Percentiles rank a stretch among this genome's conserved stretches.
phyloP scores from a whole-genome alignment of 2,797 vertebrate species.

The Steatocranus sp. region DNA sequence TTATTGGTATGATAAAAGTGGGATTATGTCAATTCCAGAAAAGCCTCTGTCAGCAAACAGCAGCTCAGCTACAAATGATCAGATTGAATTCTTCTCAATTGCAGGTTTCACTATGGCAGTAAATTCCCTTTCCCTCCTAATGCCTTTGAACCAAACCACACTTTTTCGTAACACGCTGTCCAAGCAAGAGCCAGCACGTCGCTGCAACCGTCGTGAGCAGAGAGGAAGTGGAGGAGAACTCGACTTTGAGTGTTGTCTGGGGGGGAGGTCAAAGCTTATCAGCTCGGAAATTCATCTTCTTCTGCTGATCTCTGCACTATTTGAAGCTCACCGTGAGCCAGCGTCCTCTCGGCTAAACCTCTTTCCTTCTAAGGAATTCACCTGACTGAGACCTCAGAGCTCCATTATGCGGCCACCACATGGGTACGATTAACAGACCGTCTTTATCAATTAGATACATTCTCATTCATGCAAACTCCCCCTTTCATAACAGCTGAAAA shows the following conservation, averaged over 20 bases:
- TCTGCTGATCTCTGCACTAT: background rate
- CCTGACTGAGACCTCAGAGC: background rate
- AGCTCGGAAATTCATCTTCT: background rate
- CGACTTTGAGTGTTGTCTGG: background rate
- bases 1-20: background rate
- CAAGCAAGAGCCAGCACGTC: background rate
- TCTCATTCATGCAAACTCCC: background rate
- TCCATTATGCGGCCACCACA: background rate
- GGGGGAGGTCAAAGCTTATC: background rate
- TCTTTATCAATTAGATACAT: background rate
- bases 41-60: background rate
- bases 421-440: background rate
- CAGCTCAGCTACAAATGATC: background rate
- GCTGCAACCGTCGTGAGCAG: background rate
- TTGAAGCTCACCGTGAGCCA: background rate
- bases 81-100: background rate
- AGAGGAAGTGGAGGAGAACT: background rate
- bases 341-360: background rate
- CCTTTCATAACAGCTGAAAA: constrained; percentile 38
- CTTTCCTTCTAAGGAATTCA: background rate
- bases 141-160: background rate
- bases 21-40: background rate
- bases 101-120: background rate
- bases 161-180: background rate
- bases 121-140: background rate